Evolutionary conservation across 2,888 invertebrate species (phyloP).

Genomic region (Anarsia innoxiella): DNA sequence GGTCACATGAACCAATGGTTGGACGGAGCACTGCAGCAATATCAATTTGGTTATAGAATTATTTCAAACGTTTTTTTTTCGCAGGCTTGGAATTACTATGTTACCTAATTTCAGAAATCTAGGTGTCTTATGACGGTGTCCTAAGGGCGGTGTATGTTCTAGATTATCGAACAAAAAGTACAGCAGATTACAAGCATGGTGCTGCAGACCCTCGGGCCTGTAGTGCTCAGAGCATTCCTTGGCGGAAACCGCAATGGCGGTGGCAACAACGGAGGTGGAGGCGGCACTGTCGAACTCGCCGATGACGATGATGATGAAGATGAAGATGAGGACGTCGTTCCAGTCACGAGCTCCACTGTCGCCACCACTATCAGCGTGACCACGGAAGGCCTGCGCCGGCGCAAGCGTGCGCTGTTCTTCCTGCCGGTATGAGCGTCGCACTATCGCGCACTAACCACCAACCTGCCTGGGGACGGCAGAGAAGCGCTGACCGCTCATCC

Average conservation of each 20-base stretch:
- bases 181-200: constrained; percentile 83
- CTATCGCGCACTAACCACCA: constrained; percentile 55
- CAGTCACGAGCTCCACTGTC: constrained; percentile 24
- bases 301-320: constrained; percentile 75
- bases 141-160: constrained; percentile 63
- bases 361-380: constrained; percentile 10
- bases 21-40: background rate
- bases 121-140: constrained; percentile 23
- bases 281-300: constrained; percentile 64
- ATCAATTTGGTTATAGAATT: background rate
- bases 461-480: constrained; percentile 67
- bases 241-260: constrained; percentile 67
- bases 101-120: constrained; percentile 16
- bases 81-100: constrained; percentile 18
- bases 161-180: constrained; percentile 85
- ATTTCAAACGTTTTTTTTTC: no score
- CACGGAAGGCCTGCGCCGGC: constrained; percentile 27
- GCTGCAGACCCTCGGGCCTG: constrained; percentile 84
- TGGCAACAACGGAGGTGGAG: constrained; percentile 46
- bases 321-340: constrained; percentile 70
- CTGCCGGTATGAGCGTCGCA: constrained; percentile 59
- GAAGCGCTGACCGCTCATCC: constrained; percentile 47
- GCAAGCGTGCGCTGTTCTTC: constrained; percentile 50
- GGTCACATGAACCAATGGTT: no score
- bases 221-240: constrained; percentile 78